phyloP scores from a whole-genome alignment of 2,797 vertebrate species.

The Crenuchus spilurus region DNA sequence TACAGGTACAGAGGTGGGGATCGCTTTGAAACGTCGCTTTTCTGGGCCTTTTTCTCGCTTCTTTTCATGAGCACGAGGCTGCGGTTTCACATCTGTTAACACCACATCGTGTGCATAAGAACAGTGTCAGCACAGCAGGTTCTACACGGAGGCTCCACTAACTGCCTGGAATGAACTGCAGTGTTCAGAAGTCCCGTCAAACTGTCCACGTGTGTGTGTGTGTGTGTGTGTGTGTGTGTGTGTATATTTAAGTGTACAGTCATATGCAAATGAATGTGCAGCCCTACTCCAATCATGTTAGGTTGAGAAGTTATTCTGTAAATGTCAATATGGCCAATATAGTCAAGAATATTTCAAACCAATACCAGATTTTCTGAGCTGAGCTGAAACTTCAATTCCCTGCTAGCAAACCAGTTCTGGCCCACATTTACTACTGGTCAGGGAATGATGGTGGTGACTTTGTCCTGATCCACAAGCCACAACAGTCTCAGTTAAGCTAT shows the following conservation, averaged over 20 bases:
- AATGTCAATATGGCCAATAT: too few species aligned
- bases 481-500: too few species aligned
- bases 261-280: too few species aligned
- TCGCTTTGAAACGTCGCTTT: slow-evolving; percentile 77
- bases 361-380: too few species aligned
- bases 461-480: too few species aligned
- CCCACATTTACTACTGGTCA: too few species aligned
- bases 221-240: slow-evolving; percentile 28
- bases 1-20: slow-evolving; percentile 90
- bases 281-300: too few species aligned
- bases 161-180: slow-evolving; percentile 12
- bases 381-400: too few species aligned
- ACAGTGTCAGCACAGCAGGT: slow-evolving; percentile 71
- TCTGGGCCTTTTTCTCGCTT: background rate
- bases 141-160: slow-evolving; percentile 10
- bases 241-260: slow-evolving; percentile 41
- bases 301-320: too few species aligned
- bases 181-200: slow-evolving; percentile 17
- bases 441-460: too few species aligned
- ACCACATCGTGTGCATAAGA: slow-evolving; percentile 73
- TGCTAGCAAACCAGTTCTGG: too few species aligned
- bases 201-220: background rate
- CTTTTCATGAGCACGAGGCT: background rate
- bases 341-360: too few species aligned
- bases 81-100: slow-evolving; percentile 63